Conservation (phyloP, 2,113 vertebrate genomes). For the Myanophis thanlyinensis region DNA sequence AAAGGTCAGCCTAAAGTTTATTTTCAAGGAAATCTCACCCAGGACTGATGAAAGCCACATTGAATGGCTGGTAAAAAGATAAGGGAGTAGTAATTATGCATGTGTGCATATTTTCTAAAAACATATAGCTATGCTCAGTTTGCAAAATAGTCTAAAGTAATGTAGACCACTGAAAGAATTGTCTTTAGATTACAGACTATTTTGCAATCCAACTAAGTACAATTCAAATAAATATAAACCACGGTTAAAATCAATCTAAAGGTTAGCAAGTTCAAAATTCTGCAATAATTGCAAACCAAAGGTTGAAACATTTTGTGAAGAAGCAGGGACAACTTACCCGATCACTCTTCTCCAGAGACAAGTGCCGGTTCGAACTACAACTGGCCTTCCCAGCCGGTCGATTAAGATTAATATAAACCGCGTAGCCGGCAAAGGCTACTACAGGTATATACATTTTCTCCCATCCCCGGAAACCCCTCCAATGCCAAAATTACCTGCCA, state of each 20-base stretch:
- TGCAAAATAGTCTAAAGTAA: neutral
- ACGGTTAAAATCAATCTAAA: neutral
- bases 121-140: neutral
- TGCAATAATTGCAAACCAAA: neutral
- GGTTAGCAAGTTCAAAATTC: neutral
- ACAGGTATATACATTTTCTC: neutral
- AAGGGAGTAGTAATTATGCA: neutral
- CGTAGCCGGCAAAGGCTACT: neutral
- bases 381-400: neutral
- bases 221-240: neutral
- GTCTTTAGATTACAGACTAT: neutral
- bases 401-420: neutral
- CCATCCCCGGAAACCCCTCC: neutral
- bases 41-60: neutral
- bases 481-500: constrained; percentile 56
- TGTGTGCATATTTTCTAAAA: neutral
- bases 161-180: neutral
- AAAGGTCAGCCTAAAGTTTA: neutral
- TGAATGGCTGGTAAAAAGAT: neutral
- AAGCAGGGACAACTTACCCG: neutral
- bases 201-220: neutral
- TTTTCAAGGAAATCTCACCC: neutral
- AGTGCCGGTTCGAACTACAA: neutral
- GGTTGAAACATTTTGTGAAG: neutral
- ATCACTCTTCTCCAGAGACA: neutral